Evolutionary conservation across 2,113 vertebrate genomes (phyloP).

Genomic region (Laticauda laticaudata): DNA sequence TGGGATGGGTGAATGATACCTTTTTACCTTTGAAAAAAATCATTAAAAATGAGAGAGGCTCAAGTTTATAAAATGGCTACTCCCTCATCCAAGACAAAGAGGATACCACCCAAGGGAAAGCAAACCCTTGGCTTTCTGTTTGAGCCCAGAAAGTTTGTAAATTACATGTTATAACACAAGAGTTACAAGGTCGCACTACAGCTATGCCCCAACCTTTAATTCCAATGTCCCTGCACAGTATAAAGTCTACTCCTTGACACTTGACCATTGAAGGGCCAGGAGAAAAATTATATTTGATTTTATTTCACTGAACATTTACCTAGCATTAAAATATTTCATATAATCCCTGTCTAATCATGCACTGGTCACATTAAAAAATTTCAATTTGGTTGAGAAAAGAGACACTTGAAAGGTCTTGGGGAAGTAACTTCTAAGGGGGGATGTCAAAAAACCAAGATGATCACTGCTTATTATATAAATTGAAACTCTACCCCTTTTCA

Average conservation of each 20-base stretch:
- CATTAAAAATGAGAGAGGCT: neutral
- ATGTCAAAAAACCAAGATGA: neutral
- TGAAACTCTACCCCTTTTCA: neutral
- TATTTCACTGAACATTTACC: neutral
- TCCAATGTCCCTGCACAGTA: neutral
- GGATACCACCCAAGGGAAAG: neutral
- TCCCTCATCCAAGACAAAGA: neutral
- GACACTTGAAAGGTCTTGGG: neutral
- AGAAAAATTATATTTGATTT: neutral
- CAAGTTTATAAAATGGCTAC: neutral
- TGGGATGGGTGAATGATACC: neutral
- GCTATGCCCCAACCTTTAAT: neutral
- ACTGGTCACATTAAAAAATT: neutral
- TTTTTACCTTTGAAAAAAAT: neutral
- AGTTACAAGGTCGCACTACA: too few species aligned
- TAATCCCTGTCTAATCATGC: neutral
- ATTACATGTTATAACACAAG: neutral
- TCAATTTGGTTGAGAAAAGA: neutral
- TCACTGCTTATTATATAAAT: neutral
- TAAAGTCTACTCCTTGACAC: neutral
- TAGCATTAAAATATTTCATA: neutral
- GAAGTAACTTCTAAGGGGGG: neutral
- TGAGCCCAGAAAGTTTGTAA: neutral
- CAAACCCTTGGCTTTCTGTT: neutral
- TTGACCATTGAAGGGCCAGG: neutral